Conservation (phyloP, 2,888 invertebrate species). For the Merodon equestris region DNA sequence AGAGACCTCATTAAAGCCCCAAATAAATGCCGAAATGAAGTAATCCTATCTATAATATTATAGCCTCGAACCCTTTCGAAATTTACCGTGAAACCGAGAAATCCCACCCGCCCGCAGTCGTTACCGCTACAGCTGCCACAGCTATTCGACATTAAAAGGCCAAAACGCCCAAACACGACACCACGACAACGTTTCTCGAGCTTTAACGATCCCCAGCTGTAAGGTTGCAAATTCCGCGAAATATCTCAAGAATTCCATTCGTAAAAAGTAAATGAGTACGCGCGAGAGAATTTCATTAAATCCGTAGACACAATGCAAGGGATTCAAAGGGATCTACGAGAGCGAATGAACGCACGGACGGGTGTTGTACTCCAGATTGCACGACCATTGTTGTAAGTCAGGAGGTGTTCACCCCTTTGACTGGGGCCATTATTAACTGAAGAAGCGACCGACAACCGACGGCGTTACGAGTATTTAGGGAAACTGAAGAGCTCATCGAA, state of each 20-base stretch:
- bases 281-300: conserved; percentile 66
- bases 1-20: conserved; percentile 49
- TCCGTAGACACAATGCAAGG: conserved; percentile 51
- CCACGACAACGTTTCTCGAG: conserved; percentile 49
- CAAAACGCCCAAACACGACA: conserved; percentile 16
- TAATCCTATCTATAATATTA: conserved; percentile 64
- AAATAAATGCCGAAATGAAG: conserved; percentile 57
- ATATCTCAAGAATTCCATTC: conserved; percentile 65
- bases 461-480: conserved; percentile 39
- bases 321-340: conserved; percentile 39
- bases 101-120: conserved; percentile 28
- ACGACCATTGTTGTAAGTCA: not conserved
- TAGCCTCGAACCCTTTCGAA: conserved; percentile 58
- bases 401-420: conserved; percentile 25
- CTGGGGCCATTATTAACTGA: conserved; percentile 1
- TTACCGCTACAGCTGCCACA: conserved; percentile 17
- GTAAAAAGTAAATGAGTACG: conserved; percentile 62
- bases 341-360: not conserved
- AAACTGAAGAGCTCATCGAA: conserved; percentile 63
- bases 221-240: conserved; percentile 69
- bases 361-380: not conserved
- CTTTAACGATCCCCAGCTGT: conserved; percentile 66
- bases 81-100: conserved; percentile 66
- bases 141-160: conserved; percentile 38
- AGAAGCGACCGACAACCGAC: not conserved